Evolutionary conservation across 1,140 invertebrate species (phyloP).

Genomic region (Bacillus rossius): DNA sequence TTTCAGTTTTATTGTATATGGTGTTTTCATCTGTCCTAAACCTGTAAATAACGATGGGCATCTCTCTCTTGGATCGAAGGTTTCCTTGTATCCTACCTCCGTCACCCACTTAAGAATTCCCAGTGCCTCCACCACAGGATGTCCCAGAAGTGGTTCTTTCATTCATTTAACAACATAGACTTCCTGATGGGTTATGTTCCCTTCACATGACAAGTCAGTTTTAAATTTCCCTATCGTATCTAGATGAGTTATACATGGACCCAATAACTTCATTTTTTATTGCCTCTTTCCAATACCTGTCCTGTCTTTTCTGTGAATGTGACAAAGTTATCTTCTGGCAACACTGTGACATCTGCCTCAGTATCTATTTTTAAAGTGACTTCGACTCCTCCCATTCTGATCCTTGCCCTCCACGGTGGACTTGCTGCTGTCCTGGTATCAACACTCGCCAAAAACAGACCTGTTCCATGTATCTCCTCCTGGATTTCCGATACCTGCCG

Average conservation of each 20-base stretch:
- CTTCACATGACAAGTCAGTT: neutral
- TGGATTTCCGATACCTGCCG: neutral
- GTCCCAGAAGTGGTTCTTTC: neutral
- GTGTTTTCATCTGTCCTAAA: neutral
- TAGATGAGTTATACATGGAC: neutral
- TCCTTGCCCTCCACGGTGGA: neutral
- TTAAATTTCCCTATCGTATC: neutral
- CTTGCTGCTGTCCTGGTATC: neutral
- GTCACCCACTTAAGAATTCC: neutral
- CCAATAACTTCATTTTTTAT: neutral
- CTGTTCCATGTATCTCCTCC: neutral
- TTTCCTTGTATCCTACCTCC: neutral
- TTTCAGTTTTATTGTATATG: constrained; percentile 2
- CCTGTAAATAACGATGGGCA: constrained; percentile 3
- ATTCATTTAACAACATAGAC: neutral
- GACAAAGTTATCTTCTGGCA: neutral
- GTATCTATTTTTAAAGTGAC: constrained; percentile 1
- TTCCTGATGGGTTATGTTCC: neutral
- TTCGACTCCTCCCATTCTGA: neutral
- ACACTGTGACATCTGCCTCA: neutral
- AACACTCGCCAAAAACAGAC: neutral
- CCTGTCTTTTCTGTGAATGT: neutral
- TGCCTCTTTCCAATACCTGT: neutral
- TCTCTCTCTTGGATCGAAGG: neutral
- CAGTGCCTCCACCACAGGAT: neutral